These are phyloP conservation scores for Pandemis cinnamomeana DNA, from an alignment of 2,888 invertebrate genomes.

Conservation along the genomic window DNA sequence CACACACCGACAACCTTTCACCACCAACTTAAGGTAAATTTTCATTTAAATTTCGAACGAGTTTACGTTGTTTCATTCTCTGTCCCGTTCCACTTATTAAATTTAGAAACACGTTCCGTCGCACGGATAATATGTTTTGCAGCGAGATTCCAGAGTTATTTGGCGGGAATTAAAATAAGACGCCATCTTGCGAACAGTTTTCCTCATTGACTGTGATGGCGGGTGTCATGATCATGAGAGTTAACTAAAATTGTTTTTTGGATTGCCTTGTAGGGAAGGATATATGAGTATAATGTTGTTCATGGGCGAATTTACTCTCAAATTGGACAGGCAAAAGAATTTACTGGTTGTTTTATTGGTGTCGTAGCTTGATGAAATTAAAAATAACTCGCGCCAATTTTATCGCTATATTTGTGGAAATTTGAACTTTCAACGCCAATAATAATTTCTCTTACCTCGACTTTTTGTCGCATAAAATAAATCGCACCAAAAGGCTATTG, in stretches of 20 bases:
- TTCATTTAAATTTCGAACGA: conserved; percentile 20
- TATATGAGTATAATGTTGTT: background rate
- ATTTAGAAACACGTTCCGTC: conserved; percentile 60
- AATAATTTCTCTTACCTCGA: conserved; percentile 29
- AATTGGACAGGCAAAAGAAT: background rate
- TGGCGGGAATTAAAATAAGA: conserved; percentile 63
- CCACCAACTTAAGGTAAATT: background rate
- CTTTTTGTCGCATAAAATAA: conserved; percentile 32
- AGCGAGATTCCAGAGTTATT: conserved; percentile 53
- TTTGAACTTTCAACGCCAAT: conserved; percentile 8
- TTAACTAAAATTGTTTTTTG: conserved; percentile 31
- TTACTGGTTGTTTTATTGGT: background rate
- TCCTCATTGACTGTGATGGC: conserved; percentile 58
- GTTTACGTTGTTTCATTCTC: conserved; percentile 43
- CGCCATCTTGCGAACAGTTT: conserved; percentile 56
- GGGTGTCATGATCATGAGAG: conserved; percentile 34
- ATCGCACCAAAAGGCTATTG: conserved; percentile 30
- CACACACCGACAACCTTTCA: background rate
- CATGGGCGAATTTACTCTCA: background rate
- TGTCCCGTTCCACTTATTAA: conserved; percentile 57
- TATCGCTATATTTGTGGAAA: background rate
- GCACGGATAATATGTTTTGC: conserved; percentile 61
- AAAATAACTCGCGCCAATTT: background rate
- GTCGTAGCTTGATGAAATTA: background rate
- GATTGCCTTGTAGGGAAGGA: conserved; percentile 15